These are phyloP conservation scores for Cyclina sinensis DNA, from an alignment of 1,140 invertebrate species.

Conservation along the genomic window DNA sequence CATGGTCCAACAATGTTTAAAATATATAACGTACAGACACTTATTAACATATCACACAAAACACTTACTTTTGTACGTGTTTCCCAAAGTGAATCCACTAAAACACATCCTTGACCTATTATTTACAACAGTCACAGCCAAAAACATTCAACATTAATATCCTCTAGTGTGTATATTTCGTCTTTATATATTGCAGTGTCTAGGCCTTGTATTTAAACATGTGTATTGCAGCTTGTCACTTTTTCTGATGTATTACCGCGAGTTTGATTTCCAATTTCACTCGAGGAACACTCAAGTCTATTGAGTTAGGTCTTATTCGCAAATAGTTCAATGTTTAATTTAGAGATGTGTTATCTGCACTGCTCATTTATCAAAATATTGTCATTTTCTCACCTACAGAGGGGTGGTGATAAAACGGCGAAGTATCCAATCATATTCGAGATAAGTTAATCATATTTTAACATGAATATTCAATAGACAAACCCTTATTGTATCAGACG, in stretches of 20 bases:
- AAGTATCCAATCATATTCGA: conserved; percentile 43
- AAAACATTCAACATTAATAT: not conserved
- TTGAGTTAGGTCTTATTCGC: conserved; percentile 48
- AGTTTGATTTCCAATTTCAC: conserved; percentile 33
- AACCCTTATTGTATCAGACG: conserved; percentile 17
- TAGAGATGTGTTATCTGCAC: conserved; percentile 46
- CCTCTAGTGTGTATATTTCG: not conserved
- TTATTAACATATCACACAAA: no score
- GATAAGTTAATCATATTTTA: conserved; percentile 59
- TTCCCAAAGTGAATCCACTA: not conserved
- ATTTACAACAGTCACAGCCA: not conserved
- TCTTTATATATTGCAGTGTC: not conserved
- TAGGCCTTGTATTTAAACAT: not conserved
- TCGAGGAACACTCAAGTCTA: conserved; percentile 32
- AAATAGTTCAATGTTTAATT: conserved; percentile 66
- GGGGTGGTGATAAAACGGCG: conserved; percentile 51
- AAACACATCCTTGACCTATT: not conserved
- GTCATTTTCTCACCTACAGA: conserved; percentile 64
- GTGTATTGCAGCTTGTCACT: not conserved
- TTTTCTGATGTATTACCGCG: conserved; percentile 23
- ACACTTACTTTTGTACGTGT: not conserved
- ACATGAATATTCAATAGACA: conserved; percentile 64
- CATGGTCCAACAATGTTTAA: no score
- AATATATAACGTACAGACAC: no score
- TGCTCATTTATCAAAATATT: conserved; percentile 65